Conservation (phyloP, 2,888 invertebrate species). For the Melipona bicolor region DNA sequence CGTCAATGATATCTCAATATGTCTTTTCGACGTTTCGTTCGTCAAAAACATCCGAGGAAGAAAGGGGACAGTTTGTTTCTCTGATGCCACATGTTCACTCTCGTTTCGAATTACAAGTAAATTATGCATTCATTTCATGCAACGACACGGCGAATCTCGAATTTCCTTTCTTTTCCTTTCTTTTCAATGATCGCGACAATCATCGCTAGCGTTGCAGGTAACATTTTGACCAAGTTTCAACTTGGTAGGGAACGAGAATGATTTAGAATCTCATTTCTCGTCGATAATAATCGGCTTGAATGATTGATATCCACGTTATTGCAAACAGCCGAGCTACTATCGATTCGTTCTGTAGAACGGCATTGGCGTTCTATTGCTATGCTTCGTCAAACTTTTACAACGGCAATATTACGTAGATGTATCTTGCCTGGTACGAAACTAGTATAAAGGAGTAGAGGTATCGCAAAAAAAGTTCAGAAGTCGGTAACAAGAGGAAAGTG, state of each 20-base stretch:
- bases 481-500: not conserved
- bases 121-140: constrained; percentile 6
- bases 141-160: not conserved
- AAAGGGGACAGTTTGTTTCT: not conserved
- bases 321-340: not conserved
- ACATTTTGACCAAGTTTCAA: not conserved
- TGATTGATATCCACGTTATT: constrained; percentile 39
- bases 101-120: constrained; percentile 34
- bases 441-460: not conserved
- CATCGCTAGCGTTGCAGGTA: not conserved
- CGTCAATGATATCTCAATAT: not conserved
- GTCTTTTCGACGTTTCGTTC: not conserved
- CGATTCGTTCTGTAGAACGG: constrained; percentile 22
- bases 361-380: not conserved
- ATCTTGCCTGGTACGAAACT: not conserved
- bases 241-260: not conserved
- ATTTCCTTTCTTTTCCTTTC: not conserved
- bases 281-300: constrained; percentile 22
- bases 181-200: not conserved
- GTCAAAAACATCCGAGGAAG: not conserved
- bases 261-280: constrained; percentile 26
- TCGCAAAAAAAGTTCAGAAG: not conserved
- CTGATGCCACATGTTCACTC: not conserved
- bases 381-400: constrained; percentile 25
- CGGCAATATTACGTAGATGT: not conserved